Evolutionary conservation across 2,113 vertebrate species (phyloP), one percentile per base, ranked within the genome.

Genomic region (Lepisosteus oculatus): DNA sequence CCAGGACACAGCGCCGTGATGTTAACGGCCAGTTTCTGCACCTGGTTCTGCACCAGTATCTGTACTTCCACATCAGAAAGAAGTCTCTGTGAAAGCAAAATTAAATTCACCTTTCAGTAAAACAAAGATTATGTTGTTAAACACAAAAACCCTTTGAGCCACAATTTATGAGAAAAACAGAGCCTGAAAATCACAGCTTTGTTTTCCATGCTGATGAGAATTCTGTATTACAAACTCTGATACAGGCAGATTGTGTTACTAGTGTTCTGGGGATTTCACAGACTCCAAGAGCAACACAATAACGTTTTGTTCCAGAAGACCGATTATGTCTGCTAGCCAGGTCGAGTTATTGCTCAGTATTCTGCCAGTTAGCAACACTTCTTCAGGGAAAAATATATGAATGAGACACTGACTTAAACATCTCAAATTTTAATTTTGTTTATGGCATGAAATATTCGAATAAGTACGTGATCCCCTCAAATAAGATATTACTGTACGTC

Each of bases 61-160:
- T 95, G 92, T 79, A 99, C 87, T 84, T 92, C 90, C 72, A 98
- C 95, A 86, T 98, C 96, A 42, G 96, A 96, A 76, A 98, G 82
- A 47, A 98, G 86, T 82, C 92, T 97, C 97, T 93, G 77, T 41
- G 80, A 54, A 45, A 8, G 67, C 9, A 55, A 13, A 67, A 43
- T 2, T 42, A 72, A 14, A 14, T 29, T 29, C 17, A n/a, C 14
- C n/a, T 8, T 13, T 74, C 29, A 71, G 44, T 70, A 44, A 43
- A 8, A 61, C 17, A 43, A 12, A 17, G 44, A 17, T 63, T 65
- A 56, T n/a, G 55, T 56, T 4, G 67, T n/a, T 12, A 8, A 42
- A 17, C 3, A 63, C 7, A 9, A 15, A 63, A 42, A 51, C 47
- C 9, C 47, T 51, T 51, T 63, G 45, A 71, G 17, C 3, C 59